A percentile compares a stretch with the other conserved stretches of the same genome.
phyloP scores from a whole-genome alignment of 2,797 vertebrate species.

The Betta splendens region DNA sequence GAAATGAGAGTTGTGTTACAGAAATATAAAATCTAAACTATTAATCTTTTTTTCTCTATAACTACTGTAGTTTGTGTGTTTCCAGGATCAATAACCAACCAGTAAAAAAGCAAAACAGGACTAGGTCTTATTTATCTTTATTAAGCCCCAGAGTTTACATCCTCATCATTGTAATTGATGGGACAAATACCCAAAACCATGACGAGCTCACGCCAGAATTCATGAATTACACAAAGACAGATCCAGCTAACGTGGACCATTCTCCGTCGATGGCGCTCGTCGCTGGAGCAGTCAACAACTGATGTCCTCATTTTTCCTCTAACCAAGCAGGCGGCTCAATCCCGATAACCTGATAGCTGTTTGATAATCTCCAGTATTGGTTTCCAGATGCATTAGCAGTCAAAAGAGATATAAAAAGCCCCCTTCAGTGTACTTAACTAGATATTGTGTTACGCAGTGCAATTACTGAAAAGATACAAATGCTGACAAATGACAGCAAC shows the following conservation, averaged over 20 bases:
- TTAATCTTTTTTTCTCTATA: too few species aligned
- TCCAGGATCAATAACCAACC: too few species aligned
- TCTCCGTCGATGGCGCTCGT: not conserved
- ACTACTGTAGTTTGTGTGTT: too few species aligned
- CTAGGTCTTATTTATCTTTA: too few species aligned
- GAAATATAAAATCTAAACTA: too few species aligned
- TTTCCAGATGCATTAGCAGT: slow-evolving; percentile 40
- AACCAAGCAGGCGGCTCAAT: slow-evolving; percentile 2
- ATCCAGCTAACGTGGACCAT: not conserved
- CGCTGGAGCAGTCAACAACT: not conserved
- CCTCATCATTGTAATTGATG: not conserved
- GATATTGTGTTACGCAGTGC: slow-evolving; percentile 43
- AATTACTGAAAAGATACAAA: slow-evolving; percentile 36
- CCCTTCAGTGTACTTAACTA: slow-evolving; percentile 31
- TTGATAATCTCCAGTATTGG: slow-evolving; percentile 35
- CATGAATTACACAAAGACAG: too few species aligned
- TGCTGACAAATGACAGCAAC: slow-evolving; percentile 42
- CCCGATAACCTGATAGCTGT: slow-evolving; percentile 23
- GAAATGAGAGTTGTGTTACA: too few species aligned
- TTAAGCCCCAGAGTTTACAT: not conserved
- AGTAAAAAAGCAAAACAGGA: too few species aligned
- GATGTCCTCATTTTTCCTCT: not conserved
- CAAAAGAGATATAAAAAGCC: slow-evolving; percentile 31
- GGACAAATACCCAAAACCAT: not conserved
- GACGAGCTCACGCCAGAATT: not conserved